A percentile compares a stretch with the other conserved stretches of the same genome.
phyloP scores from a whole-genome alignment of 2,113 vertebrate species.

The Mustela lutreola region DNA sequence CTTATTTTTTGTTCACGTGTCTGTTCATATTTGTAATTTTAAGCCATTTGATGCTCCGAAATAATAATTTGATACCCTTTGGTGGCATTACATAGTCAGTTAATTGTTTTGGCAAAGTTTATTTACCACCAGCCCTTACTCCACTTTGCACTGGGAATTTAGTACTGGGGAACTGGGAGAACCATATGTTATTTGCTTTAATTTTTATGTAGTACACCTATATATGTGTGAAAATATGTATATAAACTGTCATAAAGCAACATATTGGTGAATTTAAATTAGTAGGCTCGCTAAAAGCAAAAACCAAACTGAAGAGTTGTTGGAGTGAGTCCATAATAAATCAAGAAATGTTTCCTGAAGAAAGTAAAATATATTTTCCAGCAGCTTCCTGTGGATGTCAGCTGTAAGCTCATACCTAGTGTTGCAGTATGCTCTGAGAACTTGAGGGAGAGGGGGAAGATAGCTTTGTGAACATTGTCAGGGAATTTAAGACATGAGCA shows the following conservation, averaged over 20 bases:
- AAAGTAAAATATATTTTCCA: not conserved
- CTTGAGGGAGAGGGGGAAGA: not conserved
- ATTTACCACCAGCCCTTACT: not conserved
- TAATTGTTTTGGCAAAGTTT: slow-evolving; percentile 5
- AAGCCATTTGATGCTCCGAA: slow-evolving; percentile 23
- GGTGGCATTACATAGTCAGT: not conserved
- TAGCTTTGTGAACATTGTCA: not conserved
- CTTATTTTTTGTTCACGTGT: not conserved
- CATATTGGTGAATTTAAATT: slow-evolving; percentile 76
- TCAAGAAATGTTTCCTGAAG: slow-evolving; percentile 8
- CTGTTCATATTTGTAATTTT: slow-evolving; percentile 17
- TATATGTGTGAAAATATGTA: slow-evolving; percentile 69
- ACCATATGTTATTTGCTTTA: slow-evolving; percentile 77
- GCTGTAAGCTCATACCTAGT: not conserved
- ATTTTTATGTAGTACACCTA: slow-evolving; percentile 72
- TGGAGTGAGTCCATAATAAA: slow-evolving; percentile 39
- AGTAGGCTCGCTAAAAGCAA: slow-evolving; percentile 51
- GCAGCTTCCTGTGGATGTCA: not conserved
- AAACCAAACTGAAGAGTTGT: slow-evolving; percentile 18
- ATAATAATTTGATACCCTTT: not conserved
- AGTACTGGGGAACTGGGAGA: not conserved
- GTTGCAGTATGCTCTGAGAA: not conserved
- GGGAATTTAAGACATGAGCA: not conserved
- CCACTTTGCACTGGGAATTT: not conserved
- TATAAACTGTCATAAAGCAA: slow-evolving; percentile 74